Conservation (phyloP, 2,113 vertebrate species). For the Cyprichromis sp. region DNA sequence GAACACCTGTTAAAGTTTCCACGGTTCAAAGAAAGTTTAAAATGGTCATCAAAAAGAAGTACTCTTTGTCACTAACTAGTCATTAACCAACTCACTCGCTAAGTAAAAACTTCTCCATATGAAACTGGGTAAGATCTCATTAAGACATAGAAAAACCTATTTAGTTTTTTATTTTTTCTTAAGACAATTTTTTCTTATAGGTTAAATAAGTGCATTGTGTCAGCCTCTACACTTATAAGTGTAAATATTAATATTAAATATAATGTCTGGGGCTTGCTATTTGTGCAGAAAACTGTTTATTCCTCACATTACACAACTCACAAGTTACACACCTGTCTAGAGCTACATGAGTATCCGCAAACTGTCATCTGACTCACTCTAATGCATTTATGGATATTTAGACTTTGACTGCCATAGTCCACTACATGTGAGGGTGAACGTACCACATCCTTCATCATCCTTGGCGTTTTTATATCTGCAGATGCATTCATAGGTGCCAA, state of each 20-base stretch:
- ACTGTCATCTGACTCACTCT: background rate
- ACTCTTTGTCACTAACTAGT: background rate
- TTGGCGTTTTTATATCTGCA: slow-evolving; percentile 66
- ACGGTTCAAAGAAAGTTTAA: background rate
- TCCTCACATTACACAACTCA: background rate
- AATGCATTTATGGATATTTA: background rate
- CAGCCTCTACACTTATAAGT: background rate
- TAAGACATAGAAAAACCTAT: background rate
- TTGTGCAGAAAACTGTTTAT: background rate
- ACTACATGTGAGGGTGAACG: background rate
- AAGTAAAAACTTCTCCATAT: background rate
- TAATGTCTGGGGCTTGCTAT: background rate
- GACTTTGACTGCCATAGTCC: background rate
- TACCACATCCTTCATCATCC: slow-evolving; percentile 67
- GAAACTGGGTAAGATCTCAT: background rate
- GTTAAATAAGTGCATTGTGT: background rate
- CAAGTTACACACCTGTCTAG: background rate
- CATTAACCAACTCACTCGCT: background rate
- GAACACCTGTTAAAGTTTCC: background rate
- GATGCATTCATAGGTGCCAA: slow-evolving; percentile 64
- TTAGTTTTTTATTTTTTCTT: background rate
- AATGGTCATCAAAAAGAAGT: background rate
- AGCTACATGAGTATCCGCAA: background rate
- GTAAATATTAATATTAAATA: background rate
- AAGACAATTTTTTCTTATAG: background rate